A percentile compares a stretch with the other conserved stretches of the same genome.
These are phyloP conservation scores for Spodoptera litura DNA, from an alignment of 1,140 invertebrate species.

Conservation along the genomic window DNA sequence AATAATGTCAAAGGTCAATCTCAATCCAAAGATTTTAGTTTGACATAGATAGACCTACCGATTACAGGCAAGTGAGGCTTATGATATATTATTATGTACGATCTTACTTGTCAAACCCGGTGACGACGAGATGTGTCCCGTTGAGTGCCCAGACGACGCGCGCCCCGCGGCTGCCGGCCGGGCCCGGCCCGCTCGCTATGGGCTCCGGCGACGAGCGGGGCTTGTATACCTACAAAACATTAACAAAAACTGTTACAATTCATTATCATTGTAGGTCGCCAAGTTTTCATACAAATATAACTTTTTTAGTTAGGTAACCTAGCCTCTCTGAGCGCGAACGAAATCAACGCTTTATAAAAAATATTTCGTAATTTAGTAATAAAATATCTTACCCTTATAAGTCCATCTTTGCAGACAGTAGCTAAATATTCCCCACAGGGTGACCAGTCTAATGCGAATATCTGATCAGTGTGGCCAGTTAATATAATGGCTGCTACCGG, in stretches of 20 bases:
- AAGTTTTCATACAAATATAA: too few relatives aligned
- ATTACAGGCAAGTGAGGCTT: too few relatives aligned
- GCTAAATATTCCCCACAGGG: slow-evolving; percentile 94
- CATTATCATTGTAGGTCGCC: too few relatives aligned
- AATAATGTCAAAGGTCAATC: too few relatives aligned
- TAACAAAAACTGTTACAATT: neutral
- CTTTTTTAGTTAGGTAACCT: too few relatives aligned
- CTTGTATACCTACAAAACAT: slow-evolving; percentile 66
- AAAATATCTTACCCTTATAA: slow-evolving; percentile 88
- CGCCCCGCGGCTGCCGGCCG: slow-evolving; percentile 94
- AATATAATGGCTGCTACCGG: slow-evolving; percentile 87
- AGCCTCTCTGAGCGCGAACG: too few relatives aligned
- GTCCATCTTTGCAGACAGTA: slow-evolving; percentile 96
- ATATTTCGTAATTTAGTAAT: too few relatives aligned
- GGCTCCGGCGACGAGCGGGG: slow-evolving; percentile 90
- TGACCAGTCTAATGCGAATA: slow-evolving; percentile 97
- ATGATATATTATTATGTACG: too few relatives aligned
- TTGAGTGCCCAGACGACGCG: slow-evolving; percentile 95
- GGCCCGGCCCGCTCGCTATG: slow-evolving; percentile 92
- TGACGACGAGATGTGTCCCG: slow-evolving; percentile 93
- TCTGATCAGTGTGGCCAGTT: slow-evolving; percentile 92
- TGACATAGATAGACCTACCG: too few relatives aligned
- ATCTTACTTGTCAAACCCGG: slow-evolving; percentile 95
- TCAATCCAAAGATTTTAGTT: too few relatives aligned
- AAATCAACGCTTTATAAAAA: neutral